Conservation (phyloP, 30 jellyfish, hydroid and myxozoan species). For the Turritopsis dohrnii region DNA sequence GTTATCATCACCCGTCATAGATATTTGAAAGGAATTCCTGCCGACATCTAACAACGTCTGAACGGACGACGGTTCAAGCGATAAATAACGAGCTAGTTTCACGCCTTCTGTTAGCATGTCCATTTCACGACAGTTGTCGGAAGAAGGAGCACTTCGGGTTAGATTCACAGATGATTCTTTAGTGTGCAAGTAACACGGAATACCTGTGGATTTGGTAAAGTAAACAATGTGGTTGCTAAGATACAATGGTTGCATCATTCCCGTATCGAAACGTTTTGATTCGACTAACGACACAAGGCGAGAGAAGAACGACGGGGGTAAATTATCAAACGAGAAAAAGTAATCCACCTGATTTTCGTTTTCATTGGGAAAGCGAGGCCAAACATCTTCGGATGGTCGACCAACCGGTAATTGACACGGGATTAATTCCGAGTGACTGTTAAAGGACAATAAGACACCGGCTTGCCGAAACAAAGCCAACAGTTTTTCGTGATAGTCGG, state of each 20-base stretch:
- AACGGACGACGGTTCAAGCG: slow-evolving; percentile 30
- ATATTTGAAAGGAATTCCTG: slow-evolving; percentile 12
- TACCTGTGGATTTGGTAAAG: slow-evolving; percentile 25
- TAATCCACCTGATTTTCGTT: slow-evolving; percentile 38
- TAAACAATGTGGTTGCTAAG: slow-evolving; percentile 41
- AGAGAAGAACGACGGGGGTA: slow-evolving; percentile 42
- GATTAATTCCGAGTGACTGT: slow-evolving; percentile 24
- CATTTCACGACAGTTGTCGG: background rate
- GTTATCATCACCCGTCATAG: slow-evolving; percentile 17
- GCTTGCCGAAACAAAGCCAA: slow-evolving; percentile 32
- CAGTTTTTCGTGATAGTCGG: slow-evolving; percentile 7
- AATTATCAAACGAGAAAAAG: slow-evolving; percentile 25
- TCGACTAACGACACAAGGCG: slow-evolving; percentile 23
- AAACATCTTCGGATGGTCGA: slow-evolving; percentile 43
- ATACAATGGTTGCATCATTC: slow-evolving; percentile 29
- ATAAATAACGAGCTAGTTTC: slow-evolving; percentile 17
- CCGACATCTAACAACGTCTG: slow-evolving; percentile 28
- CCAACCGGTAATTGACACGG: slow-evolving; percentile 45
- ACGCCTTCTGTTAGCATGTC: slow-evolving; percentile 21
- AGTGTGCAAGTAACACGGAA: slow-evolving; percentile 45
- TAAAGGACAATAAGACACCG: slow-evolving; percentile 30
- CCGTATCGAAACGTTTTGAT: background rate
- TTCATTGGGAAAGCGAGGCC: slow-evolving; percentile 35
- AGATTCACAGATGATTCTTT: background rate
- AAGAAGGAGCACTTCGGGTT: background rate